phyloP scores from a whole-genome alignment of 2,888 invertebrate species.

The Colletes collaris region DNA sequence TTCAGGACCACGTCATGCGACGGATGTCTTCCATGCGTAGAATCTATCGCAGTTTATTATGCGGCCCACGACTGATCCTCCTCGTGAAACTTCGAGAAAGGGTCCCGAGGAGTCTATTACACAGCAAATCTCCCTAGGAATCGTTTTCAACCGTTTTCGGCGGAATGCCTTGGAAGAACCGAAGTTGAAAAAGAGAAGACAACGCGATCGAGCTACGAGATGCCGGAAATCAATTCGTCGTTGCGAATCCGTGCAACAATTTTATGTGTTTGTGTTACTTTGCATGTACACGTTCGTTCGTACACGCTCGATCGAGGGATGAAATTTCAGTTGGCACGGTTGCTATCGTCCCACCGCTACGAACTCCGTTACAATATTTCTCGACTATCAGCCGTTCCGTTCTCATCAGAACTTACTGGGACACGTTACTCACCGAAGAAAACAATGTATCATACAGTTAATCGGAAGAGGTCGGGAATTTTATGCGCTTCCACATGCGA shows the following conservation, averaged over 20 bases:
- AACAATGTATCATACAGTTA: conserved; percentile 31
- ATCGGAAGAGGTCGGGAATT: conserved; percentile 24
- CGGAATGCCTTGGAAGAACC: conserved; percentile 18
- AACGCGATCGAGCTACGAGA: conserved; percentile 37
- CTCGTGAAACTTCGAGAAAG: conserved; percentile 41
- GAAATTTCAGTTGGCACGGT: conserved; percentile 68
- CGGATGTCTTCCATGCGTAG: conserved; percentile 37
- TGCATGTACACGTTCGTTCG: conserved; percentile 3
- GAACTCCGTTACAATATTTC: conserved; percentile 62
- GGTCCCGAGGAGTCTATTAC: conserved; percentile 65
- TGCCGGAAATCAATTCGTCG: conserved; percentile 70
- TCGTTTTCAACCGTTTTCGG: conserved; percentile 27
- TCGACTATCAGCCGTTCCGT: conserved; percentile 47
- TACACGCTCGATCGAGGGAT: conserved; percentile 36
- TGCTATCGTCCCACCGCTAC: conserved; percentile 52
- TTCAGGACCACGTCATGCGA: conserved; percentile 8
- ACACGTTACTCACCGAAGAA: conserved; percentile 40
- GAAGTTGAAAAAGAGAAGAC: conserved; percentile 11
- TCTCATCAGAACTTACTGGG: conserved; percentile 41
- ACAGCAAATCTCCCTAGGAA: conserved; percentile 54
- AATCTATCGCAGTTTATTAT: conserved; percentile 48
- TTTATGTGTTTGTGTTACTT: conserved; percentile 34
- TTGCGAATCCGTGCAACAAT: conserved; percentile 47
- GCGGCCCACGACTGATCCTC: conserved; percentile 53
- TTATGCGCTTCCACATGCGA: background rate